Evolutionary conservation across 2,113 vertebrate species (phyloP).

Genomic region (Arvicanthis niloticus): DNA sequence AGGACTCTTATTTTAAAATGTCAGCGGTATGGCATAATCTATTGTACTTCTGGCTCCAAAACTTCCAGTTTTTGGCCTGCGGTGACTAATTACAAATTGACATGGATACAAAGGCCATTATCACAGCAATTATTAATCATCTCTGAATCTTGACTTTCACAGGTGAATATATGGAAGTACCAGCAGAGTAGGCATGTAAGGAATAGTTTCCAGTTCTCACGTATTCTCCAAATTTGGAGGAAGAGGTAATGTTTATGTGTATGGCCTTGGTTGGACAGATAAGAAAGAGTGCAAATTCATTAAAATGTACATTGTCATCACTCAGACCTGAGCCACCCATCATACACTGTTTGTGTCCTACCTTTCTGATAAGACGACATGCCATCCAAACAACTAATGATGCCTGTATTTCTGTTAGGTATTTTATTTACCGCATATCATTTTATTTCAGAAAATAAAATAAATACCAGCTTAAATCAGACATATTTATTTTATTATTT

Average conservation of each 20-base stretch:
- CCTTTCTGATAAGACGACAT: neutral
- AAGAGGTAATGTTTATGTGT: neutral
- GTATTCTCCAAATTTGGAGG: neutral
- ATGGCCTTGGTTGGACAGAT: neutral
- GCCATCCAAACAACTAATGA: neutral
- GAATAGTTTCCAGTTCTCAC: neutral
- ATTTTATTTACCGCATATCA: neutral
- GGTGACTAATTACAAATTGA: constrained; percentile 69
- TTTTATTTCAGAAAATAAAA: constrained; percentile 44
- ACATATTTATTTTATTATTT: neutral
- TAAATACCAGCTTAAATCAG: neutral
- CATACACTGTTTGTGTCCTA: neutral
- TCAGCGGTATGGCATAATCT: neutral
- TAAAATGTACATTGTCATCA: neutral
- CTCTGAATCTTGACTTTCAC: neutral
- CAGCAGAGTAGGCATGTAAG: neutral
- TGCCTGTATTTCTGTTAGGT: neutral
- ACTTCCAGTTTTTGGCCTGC: constrained; percentile 53
- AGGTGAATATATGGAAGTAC: constrained; percentile 54
- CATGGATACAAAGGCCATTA: constrained; percentile 45
- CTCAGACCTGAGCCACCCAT: neutral
- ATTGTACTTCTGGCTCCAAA: constrained; percentile 28
- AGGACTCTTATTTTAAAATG: neutral
- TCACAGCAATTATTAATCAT: constrained; percentile 53
- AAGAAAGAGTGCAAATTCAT: neutral